Base-by-base conservation (phyloP, 2,888 invertebrate species). In the Helleia helle region DNA sequence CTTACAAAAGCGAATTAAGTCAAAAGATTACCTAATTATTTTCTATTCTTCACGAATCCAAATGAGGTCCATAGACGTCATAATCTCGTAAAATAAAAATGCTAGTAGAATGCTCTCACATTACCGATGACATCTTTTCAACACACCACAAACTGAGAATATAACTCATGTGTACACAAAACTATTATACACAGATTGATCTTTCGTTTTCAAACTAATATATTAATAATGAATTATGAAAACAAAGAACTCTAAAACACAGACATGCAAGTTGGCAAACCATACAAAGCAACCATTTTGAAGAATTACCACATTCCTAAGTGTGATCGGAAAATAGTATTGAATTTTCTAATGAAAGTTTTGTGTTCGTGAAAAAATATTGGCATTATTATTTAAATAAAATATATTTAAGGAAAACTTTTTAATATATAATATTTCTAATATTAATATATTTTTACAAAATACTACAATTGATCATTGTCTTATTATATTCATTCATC, bases 241-340 rank as follows among this genome's bases (percentile, higher is more conserved):
- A 84, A 84, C 83, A 84, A 84, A 84, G 84, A 74, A 81, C 74
- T 76, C 62, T 67, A 70, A 73, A 80, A 76, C 79, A 79, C 77
- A 76, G 81, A 83, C 80, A 79, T 80, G 80, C 85, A 86, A 86
- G 85, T 86, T 86, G 87, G 86, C 86, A 87, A 87, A 86, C 86
- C 84, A 83, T 83, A 84, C 86, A 81, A 81, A 88, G 89, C 89
- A 87, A 89, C 90, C 90, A 90, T 90, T 88, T 90, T 90, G 89
- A 83, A 85, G 81, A 89, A 89, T 89, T 89, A 89, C 88, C 88
- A 89, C 89, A 89, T 89, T 89, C 89, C 87, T 84, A 80, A 71
- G 72, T 69, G 70, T 70, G 76, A 75, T 75, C 72, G 49, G 49
- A 69, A 68, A 71, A 61, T 62, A 63, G 64, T 59, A 57, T 59